Evolutionary conservation across 2,888 invertebrate species (phyloP), one percentile per base, ranked within the genome.

Genomic region (Tuta absoluta): DNA sequence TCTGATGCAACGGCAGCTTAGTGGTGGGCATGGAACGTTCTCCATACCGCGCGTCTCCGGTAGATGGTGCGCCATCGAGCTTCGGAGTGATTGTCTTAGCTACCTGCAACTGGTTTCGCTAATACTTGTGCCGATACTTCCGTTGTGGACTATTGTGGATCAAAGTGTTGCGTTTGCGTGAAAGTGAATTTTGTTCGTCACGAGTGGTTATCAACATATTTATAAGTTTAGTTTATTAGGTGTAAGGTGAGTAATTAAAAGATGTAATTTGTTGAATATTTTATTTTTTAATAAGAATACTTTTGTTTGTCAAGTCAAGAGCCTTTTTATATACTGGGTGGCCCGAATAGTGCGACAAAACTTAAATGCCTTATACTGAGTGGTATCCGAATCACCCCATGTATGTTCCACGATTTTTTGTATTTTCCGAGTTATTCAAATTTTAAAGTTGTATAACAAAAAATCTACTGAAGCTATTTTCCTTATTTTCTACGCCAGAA

Each of bases 1-100:
- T 33, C 21, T 23, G 45, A 24, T 63, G 63, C 62, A 57, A 67
- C 66, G 60, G 65, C 61, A 56, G 24, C 12, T n/a, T n/a, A 63
- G 66, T 66, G 67, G 67, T 66, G 67, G 63, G 62, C 58, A 59
- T 71, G 37, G 64, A 38, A 63, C 62, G 62, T 56, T 63, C 60
- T 63, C 65, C 41, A n/a, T 28, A 17, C n/a, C 61, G 61, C n/a
- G 45, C 28, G 19, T 19, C 57, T 48, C 57, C 24, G 19, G 63
- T 28, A 57, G 45, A 33, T 53, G 62, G 53, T 63, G 19, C 53
- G 19, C 51, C 45, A 53, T 37, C 59, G 59, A 19, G 49, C 21
- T 19, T 59, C 58, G 38, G 19, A 33, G 33, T 37, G 48, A 49
- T 23, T 61, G 61, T 24, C 61, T 61, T 14, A 45, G 28, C 24